Conservation (phyloP, 35 echinoderm and acorn worm species). For the Strongylocentrotus purpuratus region DNA sequence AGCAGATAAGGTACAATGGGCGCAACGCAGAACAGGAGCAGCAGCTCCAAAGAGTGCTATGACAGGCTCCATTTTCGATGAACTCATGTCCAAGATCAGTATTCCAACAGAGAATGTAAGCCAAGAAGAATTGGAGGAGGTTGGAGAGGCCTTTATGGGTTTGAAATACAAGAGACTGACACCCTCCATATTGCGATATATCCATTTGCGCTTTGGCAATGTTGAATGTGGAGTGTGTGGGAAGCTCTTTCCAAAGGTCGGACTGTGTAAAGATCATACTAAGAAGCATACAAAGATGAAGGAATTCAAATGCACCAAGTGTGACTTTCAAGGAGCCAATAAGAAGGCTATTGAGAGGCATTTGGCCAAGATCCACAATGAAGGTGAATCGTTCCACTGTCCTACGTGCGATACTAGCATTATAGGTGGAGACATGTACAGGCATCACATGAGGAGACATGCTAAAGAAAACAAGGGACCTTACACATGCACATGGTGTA, state of each 20-base stretch:
- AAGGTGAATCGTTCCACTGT: conserved; percentile 6
- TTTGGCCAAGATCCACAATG: conserved; percentile 7
- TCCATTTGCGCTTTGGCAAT: conserved; percentile 39
- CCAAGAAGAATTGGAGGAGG: background rate
- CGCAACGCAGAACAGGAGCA: conserved; percentile 24
- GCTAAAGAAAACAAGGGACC: conserved; percentile 23
- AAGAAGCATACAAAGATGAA: conserved; percentile 25
- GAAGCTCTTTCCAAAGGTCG: conserved; percentile 32
- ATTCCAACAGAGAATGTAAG: background rate
- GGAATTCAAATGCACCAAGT: conserved; percentile 37
- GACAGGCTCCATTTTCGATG: conserved; percentile 26
- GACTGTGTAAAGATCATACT: conserved; percentile 42
- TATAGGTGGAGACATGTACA: background rate
- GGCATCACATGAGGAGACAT: background rate
- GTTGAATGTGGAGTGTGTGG: conserved; percentile 46
- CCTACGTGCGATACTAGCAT: background rate
- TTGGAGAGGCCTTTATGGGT: background rate
- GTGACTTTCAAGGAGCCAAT: background rate
- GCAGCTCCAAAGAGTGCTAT: conserved; percentile 24
- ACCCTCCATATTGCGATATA: conserved; percentile 18
- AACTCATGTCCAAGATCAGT: conserved; percentile 34
- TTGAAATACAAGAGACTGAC: conserved; percentile 23
- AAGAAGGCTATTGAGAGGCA: background rate
- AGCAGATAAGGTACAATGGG: conserved; percentile 45
- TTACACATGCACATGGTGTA: conserved; percentile 38